Percentiles rank a stretch among this genome's conserved stretches.
Evolutionary conservation across 2,797 vertebrate genomes (phyloP).

Genomic region (Nasua narica): DNA sequence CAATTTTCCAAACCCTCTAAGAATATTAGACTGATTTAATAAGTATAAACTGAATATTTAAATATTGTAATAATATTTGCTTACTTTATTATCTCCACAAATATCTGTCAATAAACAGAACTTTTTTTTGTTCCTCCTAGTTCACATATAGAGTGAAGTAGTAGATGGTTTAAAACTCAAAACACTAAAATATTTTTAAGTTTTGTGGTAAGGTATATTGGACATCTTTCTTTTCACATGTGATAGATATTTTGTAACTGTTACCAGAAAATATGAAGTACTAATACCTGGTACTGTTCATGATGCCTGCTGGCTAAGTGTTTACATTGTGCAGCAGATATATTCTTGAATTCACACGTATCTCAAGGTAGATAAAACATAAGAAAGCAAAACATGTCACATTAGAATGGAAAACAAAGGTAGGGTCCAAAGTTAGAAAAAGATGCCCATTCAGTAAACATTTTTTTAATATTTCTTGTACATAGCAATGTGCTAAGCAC

Average conservation of each 20-base stretch:
- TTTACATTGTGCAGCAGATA: background rate
- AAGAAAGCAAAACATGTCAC: background rate
- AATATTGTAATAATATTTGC: conserved; percentile 22
- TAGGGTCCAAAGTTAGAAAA: background rate
- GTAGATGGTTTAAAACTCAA: background rate
- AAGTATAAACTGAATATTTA: background rate
- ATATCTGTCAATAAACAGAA: background rate
- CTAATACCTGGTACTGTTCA: background rate
- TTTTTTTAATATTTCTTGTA: background rate
- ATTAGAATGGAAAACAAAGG: background rate
- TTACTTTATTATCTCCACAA: conserved; percentile 24
- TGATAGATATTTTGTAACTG: background rate
- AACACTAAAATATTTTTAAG: background rate
- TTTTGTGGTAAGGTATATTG: background rate
- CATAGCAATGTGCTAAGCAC: background rate
- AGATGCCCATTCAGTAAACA: background rate
- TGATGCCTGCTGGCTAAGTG: background rate
- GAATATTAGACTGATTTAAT: background rate
- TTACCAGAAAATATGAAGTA: background rate
- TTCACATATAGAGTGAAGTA: background rate
- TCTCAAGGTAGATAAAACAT: background rate
- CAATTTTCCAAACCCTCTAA: background rate
- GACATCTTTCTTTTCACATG: conserved; percentile 37
- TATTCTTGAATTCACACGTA: background rate
- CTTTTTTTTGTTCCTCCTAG: background rate